These are phyloP conservation scores for Isichthys henryi DNA, from an alignment of 2,113 vertebrate genomes.

Conservation along the genomic window DNA sequence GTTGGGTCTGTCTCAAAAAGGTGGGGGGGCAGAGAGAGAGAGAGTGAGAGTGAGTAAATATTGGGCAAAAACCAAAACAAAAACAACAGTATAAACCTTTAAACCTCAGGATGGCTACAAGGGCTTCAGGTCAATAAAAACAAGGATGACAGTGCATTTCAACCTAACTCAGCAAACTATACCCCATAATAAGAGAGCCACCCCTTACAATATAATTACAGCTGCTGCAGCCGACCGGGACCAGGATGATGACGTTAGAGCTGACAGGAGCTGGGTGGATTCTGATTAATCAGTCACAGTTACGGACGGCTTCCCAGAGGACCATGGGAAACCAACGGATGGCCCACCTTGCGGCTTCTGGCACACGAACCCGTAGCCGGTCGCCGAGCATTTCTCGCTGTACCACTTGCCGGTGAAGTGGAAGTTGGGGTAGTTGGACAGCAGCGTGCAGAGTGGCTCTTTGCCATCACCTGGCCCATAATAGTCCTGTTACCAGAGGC, in stretches of 20 bases:
- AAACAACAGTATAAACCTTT: background rate
- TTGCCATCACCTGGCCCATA: constrained; percentile 36
- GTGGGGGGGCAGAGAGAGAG: no score
- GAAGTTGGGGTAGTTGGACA: constrained; percentile 82
- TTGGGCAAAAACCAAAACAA: background rate
- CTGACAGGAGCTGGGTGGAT: background rate
- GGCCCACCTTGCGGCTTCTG: constrained; percentile 77
- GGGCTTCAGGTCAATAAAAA: background rate
- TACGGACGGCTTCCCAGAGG: background rate
- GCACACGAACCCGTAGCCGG: constrained; percentile 81
- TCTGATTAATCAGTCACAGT: background rate
- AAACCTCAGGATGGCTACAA: background rate
- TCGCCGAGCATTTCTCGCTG: constrained; percentile 73
- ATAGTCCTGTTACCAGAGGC: constrained; percentile 47
- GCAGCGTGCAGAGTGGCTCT: constrained; percentile 65
- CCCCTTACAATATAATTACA: background rate
- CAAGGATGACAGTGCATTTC: background rate
- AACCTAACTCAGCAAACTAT: background rate
- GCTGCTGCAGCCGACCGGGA: background rate
- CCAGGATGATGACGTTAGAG: background rate
- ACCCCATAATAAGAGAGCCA: background rate
- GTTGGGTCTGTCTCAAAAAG: constrained; percentile 46
- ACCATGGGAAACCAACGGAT: background rate
- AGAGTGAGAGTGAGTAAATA: background rate
- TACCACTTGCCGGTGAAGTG: constrained; percentile 88